Evolutionary conservation across 1,140 invertebrate species (phyloP), one percentile per base, ranked within the genome.

Genomic region (Drosophila equinoxialis): DNA sequence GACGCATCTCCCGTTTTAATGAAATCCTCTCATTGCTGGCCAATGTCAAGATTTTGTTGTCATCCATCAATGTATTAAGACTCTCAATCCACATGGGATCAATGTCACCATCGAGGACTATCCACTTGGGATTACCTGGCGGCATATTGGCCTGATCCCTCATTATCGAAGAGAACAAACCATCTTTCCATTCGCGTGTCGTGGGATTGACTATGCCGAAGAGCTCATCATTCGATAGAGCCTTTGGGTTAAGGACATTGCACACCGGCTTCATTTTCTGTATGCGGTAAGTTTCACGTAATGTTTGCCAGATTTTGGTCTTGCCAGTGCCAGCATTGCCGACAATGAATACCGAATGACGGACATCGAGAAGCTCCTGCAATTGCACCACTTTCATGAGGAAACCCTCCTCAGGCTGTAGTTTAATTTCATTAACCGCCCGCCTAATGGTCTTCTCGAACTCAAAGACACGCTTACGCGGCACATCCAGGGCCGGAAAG

Each of bases 41-140:
- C 74, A 99, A 92, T 0, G 98, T 99, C 62, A 99, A 92, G 10
- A 98, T 95, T 93, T 97, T 97, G 81, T 97, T 97, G 82, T 97
- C 96, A 80, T 97, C 96, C 96, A 97, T 97, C 10, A 97, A 93
- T 2, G 96, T 96, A 84, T 98, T 98, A 0, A 98, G 93, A 1
- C 97, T 98, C 93, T 98, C 97, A 81, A 98, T 98, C 98, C 97
- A 98, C 97, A 98, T 98, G 1, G 98, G 98, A 94, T 99, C 98
- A 84, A 99, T 98, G 91, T 99, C 98, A 37, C 98, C 98, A 91
- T 99, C 98, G 14, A 99, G 94, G 3, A 99, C 96, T 79, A 99
- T 98, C 98, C 98, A 99, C 91, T 98, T 98, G 0, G 97, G 97
- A 39, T 96, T 96, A 0, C 80, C 81, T 0, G 79, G 75, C 11